These are phyloP conservation scores for Aphis craccivora DNA, from an alignment of 1,140 invertebrate genomes.

Conservation along the genomic window DNA sequence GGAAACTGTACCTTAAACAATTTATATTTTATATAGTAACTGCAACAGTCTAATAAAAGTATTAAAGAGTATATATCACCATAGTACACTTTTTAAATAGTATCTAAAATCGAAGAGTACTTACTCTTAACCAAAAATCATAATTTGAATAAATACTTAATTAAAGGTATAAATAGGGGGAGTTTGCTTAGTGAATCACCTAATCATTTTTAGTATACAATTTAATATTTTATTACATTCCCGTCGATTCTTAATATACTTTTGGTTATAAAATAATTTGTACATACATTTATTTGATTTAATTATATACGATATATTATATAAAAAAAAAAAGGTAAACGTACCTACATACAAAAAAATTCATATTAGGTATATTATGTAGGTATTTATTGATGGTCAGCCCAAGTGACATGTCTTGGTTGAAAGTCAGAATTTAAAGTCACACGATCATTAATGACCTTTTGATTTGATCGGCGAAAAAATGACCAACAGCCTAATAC, in stretches of 20 bases:
- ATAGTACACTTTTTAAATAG: not conserved
- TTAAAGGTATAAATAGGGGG: not conserved
- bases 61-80: not conserved
- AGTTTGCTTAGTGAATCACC: not conserved
- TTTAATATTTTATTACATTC: not conserved
- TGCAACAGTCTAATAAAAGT: not conserved
- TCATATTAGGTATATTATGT: not conserved
- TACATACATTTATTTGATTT: not conserved
- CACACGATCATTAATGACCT: constrained; percentile 64
- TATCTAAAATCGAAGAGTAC: not conserved
- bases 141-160: not conserved
- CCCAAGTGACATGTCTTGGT: constrained; percentile 65
- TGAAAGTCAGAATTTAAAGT: constrained; percentile 65
- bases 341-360: not conserved
- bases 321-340: not conserved
- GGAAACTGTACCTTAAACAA: not conserved
- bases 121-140: not conserved
- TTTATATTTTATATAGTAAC: no score
- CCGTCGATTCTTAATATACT: not conserved
- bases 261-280: constrained; percentile 10
- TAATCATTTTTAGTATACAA: not conserved
- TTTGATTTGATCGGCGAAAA: constrained; percentile 63
- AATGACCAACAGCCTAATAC: constrained; percentile 64
- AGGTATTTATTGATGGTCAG: constrained; percentile 61
- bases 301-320: not conserved